Evolutionary conservation across 2,797 vertebrate genomes (phyloP), one percentile per base, ranked within the genome.

Genomic region (Crocodylus rhombifer): DNA sequence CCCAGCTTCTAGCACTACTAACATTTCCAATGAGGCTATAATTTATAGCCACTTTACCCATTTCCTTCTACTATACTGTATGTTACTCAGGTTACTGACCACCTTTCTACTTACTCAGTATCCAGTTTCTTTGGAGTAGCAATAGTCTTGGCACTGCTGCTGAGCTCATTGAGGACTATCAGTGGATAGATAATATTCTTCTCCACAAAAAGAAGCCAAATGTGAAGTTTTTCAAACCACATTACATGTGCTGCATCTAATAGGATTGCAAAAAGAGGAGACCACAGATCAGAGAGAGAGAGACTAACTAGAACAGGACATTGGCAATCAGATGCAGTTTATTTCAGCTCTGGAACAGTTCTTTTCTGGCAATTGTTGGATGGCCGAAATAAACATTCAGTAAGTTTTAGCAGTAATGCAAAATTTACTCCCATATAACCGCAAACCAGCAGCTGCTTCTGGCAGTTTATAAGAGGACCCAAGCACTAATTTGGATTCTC

Each of bases 191-290:
- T 99, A 82, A 99, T 89, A 91, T 99, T 99, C 97, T 99, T 99
- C 94, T 99, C 99, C 97, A 99, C 94, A 94, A 99, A 99, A 94
- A 99, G 98, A 96, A 99, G 98, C 99, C 99, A 99, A 83, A 99
- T 98, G 3, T 99, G 99, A 84, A 99, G 98, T 95, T 99, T 99
- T 95, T 99, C 99, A 95, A 99, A 99, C 99, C 99, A 99, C 99
- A 99, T 99, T 91, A 99, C 98, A 67, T 99, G 99, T 14, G 99
- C 99, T 4, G 99, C 99, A 97, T 99, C 99, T 99, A 97, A 83
- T 5, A 97, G 89, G 82, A 96, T 7, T 94, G 91, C 12, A 69
- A 79, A 90, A 93, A 86, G 21, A 92, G 79, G 63, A 84, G 80
- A 87, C 80, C 36, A 96, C 6, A 28, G 65, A 91, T 82, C 7